phyloP scores from a whole-genome alignment of 2,113 vertebrate species.

The Sorex araneus region DNA sequence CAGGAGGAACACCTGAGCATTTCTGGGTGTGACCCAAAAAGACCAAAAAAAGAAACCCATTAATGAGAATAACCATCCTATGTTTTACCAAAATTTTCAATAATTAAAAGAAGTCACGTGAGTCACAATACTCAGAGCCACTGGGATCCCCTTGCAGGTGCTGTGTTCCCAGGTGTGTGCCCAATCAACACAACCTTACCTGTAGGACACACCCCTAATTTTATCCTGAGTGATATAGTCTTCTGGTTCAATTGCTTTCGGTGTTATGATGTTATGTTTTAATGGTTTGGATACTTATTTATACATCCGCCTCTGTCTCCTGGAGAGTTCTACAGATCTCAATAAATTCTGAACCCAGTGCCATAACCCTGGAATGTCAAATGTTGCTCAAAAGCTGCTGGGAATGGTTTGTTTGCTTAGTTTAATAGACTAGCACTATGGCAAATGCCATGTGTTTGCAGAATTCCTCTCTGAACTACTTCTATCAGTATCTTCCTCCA shows the following conservation, averaged over 20 bases:
- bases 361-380: neutral
- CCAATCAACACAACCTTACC: neutral
- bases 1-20: too few species aligned
- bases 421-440: neutral
- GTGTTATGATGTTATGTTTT: neutral
- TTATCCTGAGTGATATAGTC: neutral
- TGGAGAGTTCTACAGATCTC: neutral
- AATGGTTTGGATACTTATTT: neutral
- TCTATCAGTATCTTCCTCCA: neutral
- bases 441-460: neutral
- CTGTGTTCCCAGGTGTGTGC: neutral
- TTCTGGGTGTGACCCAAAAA: too few species aligned
- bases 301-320: neutral
- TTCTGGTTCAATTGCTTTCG: neutral
- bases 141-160: too few species aligned
- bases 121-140: neutral
- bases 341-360: neutral
- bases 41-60: too few species aligned
- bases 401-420: neutral
- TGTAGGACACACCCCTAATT: neutral
- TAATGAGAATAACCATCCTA: too few species aligned
- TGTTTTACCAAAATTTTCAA: too few species aligned
- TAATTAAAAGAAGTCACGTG: too few species aligned
- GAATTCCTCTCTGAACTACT: neutral
- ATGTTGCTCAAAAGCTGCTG: neutral